Base-by-base conservation (phyloP, 2,888 invertebrate genomes). In the Drosophila rubida region DNA sequence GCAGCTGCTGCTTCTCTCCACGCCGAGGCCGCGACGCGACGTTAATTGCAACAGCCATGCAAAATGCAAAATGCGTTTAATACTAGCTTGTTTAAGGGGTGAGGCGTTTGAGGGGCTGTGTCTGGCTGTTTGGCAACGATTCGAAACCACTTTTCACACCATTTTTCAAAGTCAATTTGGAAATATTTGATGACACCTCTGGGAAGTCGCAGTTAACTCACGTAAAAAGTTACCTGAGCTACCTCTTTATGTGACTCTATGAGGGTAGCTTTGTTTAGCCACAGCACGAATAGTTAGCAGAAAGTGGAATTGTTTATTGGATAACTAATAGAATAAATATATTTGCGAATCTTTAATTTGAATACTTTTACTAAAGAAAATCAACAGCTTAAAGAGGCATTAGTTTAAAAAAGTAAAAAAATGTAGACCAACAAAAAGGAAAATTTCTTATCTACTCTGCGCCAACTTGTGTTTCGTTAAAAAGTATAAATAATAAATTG, bases 151-250 rank as follows among this genome's bases (percentile, higher is more conserved):
- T 75, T 74, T 78, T 78, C 75, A 72, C 87, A 75, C 73, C 11
- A 87, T 82, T 87, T 87, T 80, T 80, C 81, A 86, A 81, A 80
- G 78, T 87, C 65, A 69, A 48, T 78, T 78, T 53, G 32, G 46
- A 45, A 62, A 65, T 64, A 61, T 75, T 65, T 84, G 80, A 87
- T 80, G 76, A 67, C 63, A 64, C 87, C 85, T 69, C 50, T 62
- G 81, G 81, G 75, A 86, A 51, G 60, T 50, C 66, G n/a, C 67
- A 76, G 65, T 61, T 46, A 42, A n/a, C 44, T 14, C 23, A 6
- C 35, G 13, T 23, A 8, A 42, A 25, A 45, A 22, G 32, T 19
- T 35, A 30, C 23, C 14, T 25, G 19, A 27, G 8, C 9, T 39
- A 39, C 45, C 54, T 25, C 22, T 41, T 42, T n/a, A 13, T 19